Conservation (phyloP, 2,888 invertebrate species). For the Amphimallon solstitiale region DNA sequence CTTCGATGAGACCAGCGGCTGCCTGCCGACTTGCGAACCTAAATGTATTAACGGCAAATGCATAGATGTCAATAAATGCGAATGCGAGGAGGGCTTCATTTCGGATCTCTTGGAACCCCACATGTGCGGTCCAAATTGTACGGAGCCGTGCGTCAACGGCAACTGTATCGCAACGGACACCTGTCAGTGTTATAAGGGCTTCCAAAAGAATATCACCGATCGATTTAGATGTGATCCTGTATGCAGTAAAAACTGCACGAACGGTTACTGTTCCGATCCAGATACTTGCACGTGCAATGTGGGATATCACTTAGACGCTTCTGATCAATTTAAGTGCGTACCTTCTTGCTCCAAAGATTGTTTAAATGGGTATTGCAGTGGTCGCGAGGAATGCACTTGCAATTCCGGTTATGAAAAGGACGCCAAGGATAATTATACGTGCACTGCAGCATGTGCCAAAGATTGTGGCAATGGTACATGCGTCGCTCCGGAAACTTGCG, state of each 20-base stretch:
- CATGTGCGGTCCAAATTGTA: conserved; percentile 17
- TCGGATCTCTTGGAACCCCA: conserved; percentile 23
- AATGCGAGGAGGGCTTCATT: conserved; percentile 46
- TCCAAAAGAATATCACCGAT: not conserved
- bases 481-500: conserved; percentile 47
- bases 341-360: conserved; percentile 51
- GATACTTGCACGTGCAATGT: conserved; percentile 66
- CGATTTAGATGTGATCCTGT: conserved; percentile 44
- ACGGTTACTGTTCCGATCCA: conserved; percentile 59
- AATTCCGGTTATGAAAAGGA: conserved; percentile 45
- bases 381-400: conserved; percentile 40
- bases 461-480: conserved; percentile 58
- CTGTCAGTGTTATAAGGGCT: conserved; percentile 56
- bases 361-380: conserved; percentile 54
- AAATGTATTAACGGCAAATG: conserved; percentile 47
- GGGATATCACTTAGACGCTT: conserved; percentile 48
- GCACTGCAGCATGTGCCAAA: conserved; percentile 43
- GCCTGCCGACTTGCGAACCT: not conserved
- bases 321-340: conserved; percentile 39
- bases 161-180: conserved; percentile 62
- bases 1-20: not conserved
- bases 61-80: conserved; percentile 52
- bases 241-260: conserved; percentile 55
- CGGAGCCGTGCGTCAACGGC: conserved; percentile 59
- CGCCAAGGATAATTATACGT: conserved; percentile 31